phyloP scores from a whole-genome alignment of 2,888 invertebrate genomes.

The Mythimna vitellina region DNA sequence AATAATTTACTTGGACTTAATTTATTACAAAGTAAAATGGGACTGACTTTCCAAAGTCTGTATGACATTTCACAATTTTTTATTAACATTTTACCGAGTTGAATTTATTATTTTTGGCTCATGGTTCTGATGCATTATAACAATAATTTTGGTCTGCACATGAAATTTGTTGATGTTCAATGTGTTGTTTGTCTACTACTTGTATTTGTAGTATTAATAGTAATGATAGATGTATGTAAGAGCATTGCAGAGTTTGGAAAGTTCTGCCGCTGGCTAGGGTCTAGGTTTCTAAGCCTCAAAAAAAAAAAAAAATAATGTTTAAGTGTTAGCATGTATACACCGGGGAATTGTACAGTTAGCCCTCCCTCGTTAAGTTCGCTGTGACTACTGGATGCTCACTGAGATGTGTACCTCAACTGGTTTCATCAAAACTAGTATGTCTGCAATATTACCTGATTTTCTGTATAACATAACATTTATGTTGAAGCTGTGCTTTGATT shows the following conservation, averaged over 20 bases:
- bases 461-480: constrained; percentile 66
- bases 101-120: constrained; percentile 65
- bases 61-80: constrained; percentile 71
- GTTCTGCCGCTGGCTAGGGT: constrained; percentile 87
- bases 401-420: constrained; percentile 83
- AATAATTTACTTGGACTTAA: constrained; percentile 91
- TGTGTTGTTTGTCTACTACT: constrained; percentile 77
- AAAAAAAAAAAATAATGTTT: constrained; percentile 85
- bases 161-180: constrained; percentile 81
- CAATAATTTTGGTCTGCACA: constrained; percentile 76
- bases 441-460: constrained; percentile 75
- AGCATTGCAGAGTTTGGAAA: constrained; percentile 88
- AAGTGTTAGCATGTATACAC: constrained; percentile 90
- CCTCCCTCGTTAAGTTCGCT: constrained; percentile 90
- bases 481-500: constrained; percentile 86
- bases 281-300: constrained; percentile 88
- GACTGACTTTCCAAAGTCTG: constrained; percentile 90
- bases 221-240: constrained; percentile 76
- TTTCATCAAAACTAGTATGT: constrained; percentile 87
- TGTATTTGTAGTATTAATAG: constrained; percentile 77
- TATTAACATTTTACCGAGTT: constrained; percentile 63
- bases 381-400: constrained; percentile 89
- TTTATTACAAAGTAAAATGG: constrained; percentile 90
- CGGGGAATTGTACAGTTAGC: constrained; percentile 91
- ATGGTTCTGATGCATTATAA: constrained; percentile 68